A percentile compares a stretch with the other conserved stretches of the same genome.
These are phyloP conservation scores for Gambelia wislizenii DNA, from an alignment of 2,797 vertebrate genomes.

Conservation along the genomic window DNA sequence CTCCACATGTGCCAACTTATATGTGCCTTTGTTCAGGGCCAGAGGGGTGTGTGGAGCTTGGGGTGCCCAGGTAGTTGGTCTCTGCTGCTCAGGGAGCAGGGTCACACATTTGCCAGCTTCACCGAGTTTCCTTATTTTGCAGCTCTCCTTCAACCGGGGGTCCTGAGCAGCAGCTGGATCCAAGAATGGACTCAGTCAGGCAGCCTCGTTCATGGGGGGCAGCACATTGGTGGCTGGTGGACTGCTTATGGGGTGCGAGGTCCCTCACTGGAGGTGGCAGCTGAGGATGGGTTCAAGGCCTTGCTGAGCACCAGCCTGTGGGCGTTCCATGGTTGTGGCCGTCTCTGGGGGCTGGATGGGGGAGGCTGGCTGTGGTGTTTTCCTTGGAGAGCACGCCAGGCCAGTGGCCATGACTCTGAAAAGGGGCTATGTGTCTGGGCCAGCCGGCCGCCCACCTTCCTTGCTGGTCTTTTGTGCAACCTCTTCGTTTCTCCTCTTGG, in stretches of 20 bases:
- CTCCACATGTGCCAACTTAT: too few relatives aligned
- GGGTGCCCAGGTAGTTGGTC: not conserved
- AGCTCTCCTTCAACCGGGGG: too few relatives aligned
- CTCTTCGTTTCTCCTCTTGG: slow-evolving; percentile 35
- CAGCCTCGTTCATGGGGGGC: too few relatives aligned
- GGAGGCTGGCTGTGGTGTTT: not conserved
- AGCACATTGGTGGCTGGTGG: not conserved
- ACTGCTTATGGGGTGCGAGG: too few relatives aligned
- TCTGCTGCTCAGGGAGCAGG: not conserved
- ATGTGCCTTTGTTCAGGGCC: too few relatives aligned
- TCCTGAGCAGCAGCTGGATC: too few relatives aligned
- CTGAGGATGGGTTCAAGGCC: too few relatives aligned
- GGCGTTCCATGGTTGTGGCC: not conserved
- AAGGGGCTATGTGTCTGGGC: not conserved
- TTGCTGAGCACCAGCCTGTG: too few relatives aligned
- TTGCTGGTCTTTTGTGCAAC: slow-evolving; percentile 15
- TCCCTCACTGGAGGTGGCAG: too few relatives aligned
- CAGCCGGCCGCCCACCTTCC: not conserved
- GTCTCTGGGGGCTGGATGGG: not conserved
- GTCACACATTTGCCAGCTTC: too few relatives aligned
- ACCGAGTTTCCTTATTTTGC: not conserved
- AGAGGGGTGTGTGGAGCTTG: not conserved
- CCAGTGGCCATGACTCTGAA: not conserved
- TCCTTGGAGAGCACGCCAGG: not conserved
- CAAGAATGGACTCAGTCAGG: not conserved